Evolutionary conservation across 2,797 vertebrate species (phyloP), one percentile per base, ranked within the genome.

Genomic region (Leucoraja ocellata): DNA sequence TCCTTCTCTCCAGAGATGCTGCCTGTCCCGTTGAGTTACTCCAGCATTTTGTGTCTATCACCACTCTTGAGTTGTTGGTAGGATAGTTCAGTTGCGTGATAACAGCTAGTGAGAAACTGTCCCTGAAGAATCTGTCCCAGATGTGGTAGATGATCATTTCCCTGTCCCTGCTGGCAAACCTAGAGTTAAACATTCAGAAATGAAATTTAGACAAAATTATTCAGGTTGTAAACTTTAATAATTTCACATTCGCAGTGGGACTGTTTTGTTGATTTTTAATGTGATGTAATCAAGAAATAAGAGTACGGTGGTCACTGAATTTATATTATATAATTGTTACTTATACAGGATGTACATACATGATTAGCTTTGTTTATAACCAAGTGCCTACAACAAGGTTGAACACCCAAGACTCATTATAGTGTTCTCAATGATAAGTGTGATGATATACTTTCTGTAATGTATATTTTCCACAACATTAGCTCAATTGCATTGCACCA

Each of bases 391-490:
- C 32, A 16, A 88, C 14, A 88, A 88, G n/a, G n/a, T 63, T 88
- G 61, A 88, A 68, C n/a, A 63, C 28, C 16, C 1, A 18, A 36
- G 28, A 14, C 61, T 88, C 84, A 68, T 68, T 88, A 36, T 10
- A 28, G 25, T 13, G 54, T 54, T 65, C 63, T 65, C 16, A 7
- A 5, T 63, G 61, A 63, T 65, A 86, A 5, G 32, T 16, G 61
- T 88, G 36, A 65, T 68, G 32, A 65, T 65, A 88, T 36, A 88
- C n/a, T 68, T 88, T 88, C 61, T 68, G 84, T 32, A 14, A 68
- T 36, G 84, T 88, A 25, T 36, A 65, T 54, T 88, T 88, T 88
- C 84, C 84, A 88, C 63, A 88, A 86, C 61, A 86, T 86, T 86
- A 86, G 58, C 58, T 86, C 83, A 65, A 63, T 65, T 18, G 61